Base-by-base conservation (phyloP, 2,797 vertebrate species). In the Chrosomus eos region DNA sequence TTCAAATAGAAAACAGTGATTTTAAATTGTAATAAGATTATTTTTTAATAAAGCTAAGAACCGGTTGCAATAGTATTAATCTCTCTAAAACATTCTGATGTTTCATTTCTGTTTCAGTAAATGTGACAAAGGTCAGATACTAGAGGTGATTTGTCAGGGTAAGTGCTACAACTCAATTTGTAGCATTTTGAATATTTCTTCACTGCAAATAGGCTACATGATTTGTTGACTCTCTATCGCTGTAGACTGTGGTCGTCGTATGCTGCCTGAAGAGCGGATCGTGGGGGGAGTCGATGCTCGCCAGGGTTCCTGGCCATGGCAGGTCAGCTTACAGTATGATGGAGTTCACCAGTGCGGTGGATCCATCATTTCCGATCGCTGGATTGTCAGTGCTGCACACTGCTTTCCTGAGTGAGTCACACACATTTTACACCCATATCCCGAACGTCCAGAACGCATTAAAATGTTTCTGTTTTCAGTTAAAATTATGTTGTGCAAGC, bases 321-420 rank as follows among this genome's bases (percentile, higher is more conserved):
- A 97, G 94, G 97, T 97, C 93, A 98, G 97, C 83, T 88, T 98
- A 86, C 96, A 96, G 85, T 97, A 98, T 0, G 96, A 97, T 0
- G 96, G 96, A 1, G 91, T 96, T 5, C 97, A 98, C 88, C 96
- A 97, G 83, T 98, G 97, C n/a, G 97, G 97, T 11, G 97, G 97
- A 53, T 96, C 97, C 80, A 93, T 98, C 89, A 96, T 98, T 83
- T 97, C 97, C 0, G 93, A 96, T 86, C 96, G 96, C 87, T 98
- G 97, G 97, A 94, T 98, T 60, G 85, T 98, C 87, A 97, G 96
- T 0, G 97, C 97, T 0, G 97, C 97, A 18, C 97, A 98, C 91
- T 98, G 97, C 91, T 97, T 98, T 88, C 96, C 96, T 0, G 96
- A 97, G 97, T 98, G 89, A 94, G 95, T 92, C 53, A 43, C 28